Percentiles rank a stretch among this genome's conserved stretches.
These are phyloP conservation scores for Cynocephalus volans DNA, from an alignment of 2,113 vertebrate genomes.

Conservation along the genomic window DNA sequence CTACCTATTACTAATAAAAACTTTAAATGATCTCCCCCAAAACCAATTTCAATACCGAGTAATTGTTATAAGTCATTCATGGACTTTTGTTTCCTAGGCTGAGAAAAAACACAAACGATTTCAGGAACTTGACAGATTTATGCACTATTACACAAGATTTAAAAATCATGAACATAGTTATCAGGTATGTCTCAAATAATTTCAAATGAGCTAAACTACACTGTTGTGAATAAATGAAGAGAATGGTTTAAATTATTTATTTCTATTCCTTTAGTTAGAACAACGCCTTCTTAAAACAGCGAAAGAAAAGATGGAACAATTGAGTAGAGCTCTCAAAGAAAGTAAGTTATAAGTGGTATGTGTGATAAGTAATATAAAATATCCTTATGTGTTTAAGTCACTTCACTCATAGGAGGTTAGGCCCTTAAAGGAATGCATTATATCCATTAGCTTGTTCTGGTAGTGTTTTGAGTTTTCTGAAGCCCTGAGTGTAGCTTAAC, in stretches of 20 bases:
- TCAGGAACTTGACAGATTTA: slow-evolving; percentile 99
- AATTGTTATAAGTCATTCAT: slow-evolving; percentile 63
- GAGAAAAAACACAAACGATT: slow-evolving; percentile 99
- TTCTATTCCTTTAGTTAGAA: slow-evolving; percentile 93
- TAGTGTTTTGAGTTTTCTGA: not conserved
- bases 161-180: slow-evolving; percentile 99
- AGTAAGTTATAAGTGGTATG: slow-evolving; percentile 90
- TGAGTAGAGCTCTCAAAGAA: slow-evolving; percentile 97
- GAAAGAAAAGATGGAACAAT: slow-evolving; percentile 99
- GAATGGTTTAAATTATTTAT: slow-evolving; percentile 66
- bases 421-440: not conserved
- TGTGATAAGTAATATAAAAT: slow-evolving; percentile 52
- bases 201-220: slow-evolving; percentile 71
- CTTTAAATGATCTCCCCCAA: not conserved
- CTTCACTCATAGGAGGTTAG: not conserved
- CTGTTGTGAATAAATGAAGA: slow-evolving; percentile 67
- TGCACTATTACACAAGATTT: slow-evolving; percentile 99
- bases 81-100: slow-evolving; percentile 91
- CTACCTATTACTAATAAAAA: slow-evolving; percentile 36
- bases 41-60: slow-evolving; percentile 58
- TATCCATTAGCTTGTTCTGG: not conserved
- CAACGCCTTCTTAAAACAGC: slow-evolving; percentile 99
- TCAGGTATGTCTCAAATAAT: slow-evolving; percentile 91
- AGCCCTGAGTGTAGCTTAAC: not conserved
- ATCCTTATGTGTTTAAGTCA: slow-evolving; percentile 5